Evolutionary conservation across 2,113 vertebrate genomes (phyloP).

Genomic region (Dicerorhinus sumatrensis): DNA sequence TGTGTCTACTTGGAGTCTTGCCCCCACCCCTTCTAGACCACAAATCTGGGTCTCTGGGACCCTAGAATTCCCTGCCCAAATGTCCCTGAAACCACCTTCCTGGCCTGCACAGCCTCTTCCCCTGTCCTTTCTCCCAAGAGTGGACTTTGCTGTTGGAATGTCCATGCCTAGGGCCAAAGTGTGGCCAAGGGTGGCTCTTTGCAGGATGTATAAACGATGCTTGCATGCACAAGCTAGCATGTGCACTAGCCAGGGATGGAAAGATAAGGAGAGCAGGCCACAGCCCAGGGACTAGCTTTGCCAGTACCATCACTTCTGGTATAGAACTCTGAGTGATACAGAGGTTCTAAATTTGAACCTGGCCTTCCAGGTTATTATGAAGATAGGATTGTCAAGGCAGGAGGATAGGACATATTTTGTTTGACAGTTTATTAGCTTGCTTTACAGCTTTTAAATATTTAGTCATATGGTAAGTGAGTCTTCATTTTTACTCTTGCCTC

Average conservation of each 20-base stretch:
- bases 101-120: background rate
- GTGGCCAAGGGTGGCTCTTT: background rate
- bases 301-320: background rate
- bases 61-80: background rate
- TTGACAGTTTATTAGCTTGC: background rate
- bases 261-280: background rate
- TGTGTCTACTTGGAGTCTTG: background rate
- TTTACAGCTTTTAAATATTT: slow-evolving; percentile 21
- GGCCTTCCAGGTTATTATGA: background rate
- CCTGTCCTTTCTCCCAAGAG: background rate
- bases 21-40: background rate
- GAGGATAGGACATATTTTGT: background rate
- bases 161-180: background rate
- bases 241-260: background rate
- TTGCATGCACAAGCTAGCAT: background rate
- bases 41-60: background rate
- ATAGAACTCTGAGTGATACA: background rate
- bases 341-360: background rate
- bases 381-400: background rate
- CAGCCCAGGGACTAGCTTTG: background rate
- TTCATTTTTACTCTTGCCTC: background rate
- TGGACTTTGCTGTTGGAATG: background rate
- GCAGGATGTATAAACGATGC: background rate
- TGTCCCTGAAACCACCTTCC: background rate
- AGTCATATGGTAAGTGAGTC: background rate